A percentile compares a stretch with the other conserved stretches of the same genome.
phyloP scores from a whole-genome alignment of 2,113 vertebrate species.

The Polypterus senegalus region DNA sequence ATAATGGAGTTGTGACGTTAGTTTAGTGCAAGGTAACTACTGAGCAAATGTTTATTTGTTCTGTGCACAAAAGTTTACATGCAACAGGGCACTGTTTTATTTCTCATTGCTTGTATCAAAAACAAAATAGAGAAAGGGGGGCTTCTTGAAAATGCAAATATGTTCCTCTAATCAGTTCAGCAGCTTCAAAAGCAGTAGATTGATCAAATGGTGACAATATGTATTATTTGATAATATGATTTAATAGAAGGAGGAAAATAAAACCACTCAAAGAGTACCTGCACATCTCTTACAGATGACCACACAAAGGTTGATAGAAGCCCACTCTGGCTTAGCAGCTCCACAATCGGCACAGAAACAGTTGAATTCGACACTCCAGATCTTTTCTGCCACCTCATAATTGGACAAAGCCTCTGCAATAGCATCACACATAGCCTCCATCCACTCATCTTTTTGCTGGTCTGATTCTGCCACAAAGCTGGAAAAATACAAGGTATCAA shows the following conservation, averaged over 20 bases:
- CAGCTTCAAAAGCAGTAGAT: too few relatives aligned
- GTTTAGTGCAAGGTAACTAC: too few relatives aligned
- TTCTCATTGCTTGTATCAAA: too few relatives aligned
- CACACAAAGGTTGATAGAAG: slow-evolving; percentile 82
- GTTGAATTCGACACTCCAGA: slow-evolving; percentile 72
- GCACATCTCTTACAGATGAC: slow-evolving; percentile 89
- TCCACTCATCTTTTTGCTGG: slow-evolving; percentile 71
- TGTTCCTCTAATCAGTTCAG: not conserved
- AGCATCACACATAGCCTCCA: slow-evolving; percentile 68
- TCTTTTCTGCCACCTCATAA: slow-evolving; percentile 64
- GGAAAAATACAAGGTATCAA: not conserved
- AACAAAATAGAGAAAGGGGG: too few relatives aligned
- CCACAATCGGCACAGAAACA: slow-evolving; percentile 73
- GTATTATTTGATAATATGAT: too few relatives aligned
- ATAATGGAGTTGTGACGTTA: too few relatives aligned
- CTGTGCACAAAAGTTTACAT: too few relatives aligned
- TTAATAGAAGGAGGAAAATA: too few relatives aligned
- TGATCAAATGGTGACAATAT: too few relatives aligned
- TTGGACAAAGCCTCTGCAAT: slow-evolving; percentile 75
- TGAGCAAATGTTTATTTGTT: too few relatives aligned
- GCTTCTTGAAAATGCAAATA: not conserved
- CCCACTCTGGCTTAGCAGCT: slow-evolving; percentile 72
- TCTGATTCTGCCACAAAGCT: slow-evolving; percentile 78
- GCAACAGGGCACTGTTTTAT: too few relatives aligned
- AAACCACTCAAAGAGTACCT: slow-evolving; percentile 40